Percentiles rank a stretch among this genome's conserved stretches.
These are phyloP conservation scores for Tromatobia lineatoria DNA, from an alignment of 2,888 invertebrate species.

Conservation along the genomic window DNA sequence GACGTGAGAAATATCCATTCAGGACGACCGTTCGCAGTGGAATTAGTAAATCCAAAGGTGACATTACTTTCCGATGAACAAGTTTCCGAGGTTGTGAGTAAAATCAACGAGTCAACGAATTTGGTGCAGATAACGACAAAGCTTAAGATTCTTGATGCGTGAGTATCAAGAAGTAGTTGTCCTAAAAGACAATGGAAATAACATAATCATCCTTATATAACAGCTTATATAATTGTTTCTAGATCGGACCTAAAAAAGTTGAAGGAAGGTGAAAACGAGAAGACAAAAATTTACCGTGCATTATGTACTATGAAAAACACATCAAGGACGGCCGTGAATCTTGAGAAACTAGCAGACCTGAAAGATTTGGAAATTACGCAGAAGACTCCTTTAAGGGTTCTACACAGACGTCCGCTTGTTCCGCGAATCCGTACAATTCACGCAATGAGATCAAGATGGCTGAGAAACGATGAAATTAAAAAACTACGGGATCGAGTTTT, in stretches of 20 bases:
- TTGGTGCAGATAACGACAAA: conserved; percentile 88
- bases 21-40: conserved; percentile 97
- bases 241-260: conserved; percentile 90
- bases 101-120: conserved; percentile 87
- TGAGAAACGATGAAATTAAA: conserved; percentile 72
- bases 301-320: conserved; percentile 88
- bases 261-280: conserved; percentile 95
- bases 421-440: conserved; percentile 90
- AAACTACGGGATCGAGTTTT: conserved; percentile 59
- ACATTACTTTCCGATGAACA: conserved; percentile 86
- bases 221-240: conserved; percentile 69
- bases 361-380: conserved; percentile 90
- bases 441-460: conserved; percentile 87
- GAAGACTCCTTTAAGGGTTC: conserved; percentile 95
- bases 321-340: conserved; percentile 82
- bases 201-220: conserved; percentile 24
- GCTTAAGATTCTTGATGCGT: conserved; percentile 89
- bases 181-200: conserved; percentile 6
- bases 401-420: conserved; percentile 93
- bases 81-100: conserved; percentile 87
- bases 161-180: no score
- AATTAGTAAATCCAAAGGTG: conserved; percentile 90
- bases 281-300: conserved; percentile 95
- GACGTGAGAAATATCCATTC: conserved; percentile 97
- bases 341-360: conserved; percentile 86